Evolutionary conservation across 2,797 vertebrate species (phyloP).

Genomic region (Tauraco hartlaubi): DNA sequence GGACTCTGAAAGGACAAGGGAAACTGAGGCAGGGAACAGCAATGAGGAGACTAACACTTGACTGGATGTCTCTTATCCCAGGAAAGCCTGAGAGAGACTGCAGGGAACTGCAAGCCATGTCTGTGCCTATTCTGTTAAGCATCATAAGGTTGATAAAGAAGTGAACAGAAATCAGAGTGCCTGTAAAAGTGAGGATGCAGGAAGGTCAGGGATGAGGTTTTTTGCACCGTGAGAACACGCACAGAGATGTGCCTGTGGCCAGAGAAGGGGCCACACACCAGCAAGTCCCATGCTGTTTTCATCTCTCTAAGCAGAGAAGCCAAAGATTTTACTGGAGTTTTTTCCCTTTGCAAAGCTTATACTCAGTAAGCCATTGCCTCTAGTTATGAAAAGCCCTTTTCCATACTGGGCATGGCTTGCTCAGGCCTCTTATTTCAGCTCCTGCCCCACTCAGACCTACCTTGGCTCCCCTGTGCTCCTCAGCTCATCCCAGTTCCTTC

Average conservation of each 20-base stretch:
- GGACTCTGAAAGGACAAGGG: neutral
- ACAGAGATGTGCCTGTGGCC: neutral
- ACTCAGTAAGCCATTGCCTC: neutral
- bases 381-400: neutral
- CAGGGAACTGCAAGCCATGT: neutral
- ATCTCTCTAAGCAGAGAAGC: neutral
- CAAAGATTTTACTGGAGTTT: neutral
- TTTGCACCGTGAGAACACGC: neutral
- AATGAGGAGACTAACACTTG: neutral
- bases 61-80: neutral
- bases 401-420: neutral
- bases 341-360: neutral
- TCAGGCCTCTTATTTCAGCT: neutral
- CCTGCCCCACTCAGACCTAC: neutral
- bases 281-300: neutral
- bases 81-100: neutral
- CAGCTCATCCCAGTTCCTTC: neutral
- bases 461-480: neutral
- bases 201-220: rapidly evolving
- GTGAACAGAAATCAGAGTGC: neutral
- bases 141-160: neutral
- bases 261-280: neutral
- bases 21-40: neutral
- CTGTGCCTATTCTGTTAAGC: neutral
- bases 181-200: neutral